Percentiles rank a stretch among this genome's conserved stretches.
These are phyloP conservation scores for Pristionchus exspectatus DNA, from an alignment of 2,888 invertebrate species.

Conservation along the genomic window DNA sequence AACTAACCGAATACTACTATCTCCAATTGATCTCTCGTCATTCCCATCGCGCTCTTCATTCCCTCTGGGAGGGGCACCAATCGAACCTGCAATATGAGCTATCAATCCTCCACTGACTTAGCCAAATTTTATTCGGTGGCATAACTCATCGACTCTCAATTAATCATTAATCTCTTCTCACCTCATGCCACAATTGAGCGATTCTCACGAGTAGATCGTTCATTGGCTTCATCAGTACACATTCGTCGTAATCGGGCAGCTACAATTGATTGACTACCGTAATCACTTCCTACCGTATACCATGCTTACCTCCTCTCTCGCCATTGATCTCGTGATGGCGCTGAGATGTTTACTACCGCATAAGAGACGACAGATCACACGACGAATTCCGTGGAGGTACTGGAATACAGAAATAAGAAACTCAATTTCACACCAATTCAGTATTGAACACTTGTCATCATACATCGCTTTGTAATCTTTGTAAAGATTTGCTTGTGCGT, in stretches of 20 bases:
- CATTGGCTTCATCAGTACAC: not conserved
- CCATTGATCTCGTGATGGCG: not conserved
- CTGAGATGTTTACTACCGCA: not conserved
- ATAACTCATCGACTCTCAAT: not conserved
- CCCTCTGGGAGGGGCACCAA: conserved; percentile 22
- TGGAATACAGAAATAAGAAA: not conserved
- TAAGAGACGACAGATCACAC: conserved; percentile 8
- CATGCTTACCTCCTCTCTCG: not conserved
- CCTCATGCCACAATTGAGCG: conserved; percentile 55
- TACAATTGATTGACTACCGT: not conserved
- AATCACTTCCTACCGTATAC: not conserved
- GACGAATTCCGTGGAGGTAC: not conserved
- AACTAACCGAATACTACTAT: conserved; percentile 5
- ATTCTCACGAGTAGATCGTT: not conserved
- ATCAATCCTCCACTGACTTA: not conserved
- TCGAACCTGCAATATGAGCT: not conserved
- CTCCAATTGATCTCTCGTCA: conserved; percentile 37
- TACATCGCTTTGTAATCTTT: too few species aligned
- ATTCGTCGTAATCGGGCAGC: not conserved
- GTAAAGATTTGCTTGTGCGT: too few species aligned
- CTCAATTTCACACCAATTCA: too few species aligned
- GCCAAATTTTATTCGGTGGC: not conserved
- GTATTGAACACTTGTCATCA: too few species aligned
- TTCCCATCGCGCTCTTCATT: not conserved
- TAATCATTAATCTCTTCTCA: not conserved